phyloP scores from a whole-genome alignment of 2,797 vertebrate species.

The Xenentodon cancila region DNA sequence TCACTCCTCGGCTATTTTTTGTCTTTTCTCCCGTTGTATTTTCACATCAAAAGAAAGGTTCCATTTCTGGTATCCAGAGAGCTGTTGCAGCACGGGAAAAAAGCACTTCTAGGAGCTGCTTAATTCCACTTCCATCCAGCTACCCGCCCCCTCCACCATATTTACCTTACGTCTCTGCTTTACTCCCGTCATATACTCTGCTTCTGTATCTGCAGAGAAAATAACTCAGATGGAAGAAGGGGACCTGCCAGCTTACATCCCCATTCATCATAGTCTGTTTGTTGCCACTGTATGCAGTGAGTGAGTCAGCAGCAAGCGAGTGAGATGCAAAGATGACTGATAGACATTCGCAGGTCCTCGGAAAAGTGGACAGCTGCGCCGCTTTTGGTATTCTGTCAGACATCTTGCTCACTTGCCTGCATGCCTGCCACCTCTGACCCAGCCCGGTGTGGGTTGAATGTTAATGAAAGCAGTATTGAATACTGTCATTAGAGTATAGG shows the following conservation, averaged over 20 bases:
- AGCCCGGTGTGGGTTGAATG: slow-evolving; percentile 50
- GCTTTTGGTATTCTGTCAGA: slow-evolving; percentile 67
- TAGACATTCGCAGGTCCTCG: slow-evolving; percentile 44
- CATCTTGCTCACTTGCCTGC: slow-evolving; percentile 51
- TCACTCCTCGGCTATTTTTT: slow-evolving; percentile 55
- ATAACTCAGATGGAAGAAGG: slow-evolving; percentile 61
- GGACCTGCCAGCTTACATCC: slow-evolving; percentile 58
- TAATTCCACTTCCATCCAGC: slow-evolving; percentile 43
- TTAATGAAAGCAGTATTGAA: slow-evolving; percentile 51
- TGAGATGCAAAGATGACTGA: slow-evolving; percentile 45
- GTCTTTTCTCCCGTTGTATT: slow-evolving; percentile 41
- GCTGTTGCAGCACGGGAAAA: slow-evolving; percentile 32
- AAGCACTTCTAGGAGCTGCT: slow-evolving; percentile 43
- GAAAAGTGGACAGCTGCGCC: slow-evolving; percentile 63
- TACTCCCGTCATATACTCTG: slow-evolving; percentile 37
- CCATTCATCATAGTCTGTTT: slow-evolving; percentile 70
- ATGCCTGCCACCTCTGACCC: slow-evolving; percentile 64
- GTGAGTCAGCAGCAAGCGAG: slow-evolving; percentile 68
- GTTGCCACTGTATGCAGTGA: slow-evolving; percentile 50
- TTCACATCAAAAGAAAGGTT: slow-evolving; percentile 57
- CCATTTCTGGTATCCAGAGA: slow-evolving; percentile 47
- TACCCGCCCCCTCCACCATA: slow-evolving; percentile 26
- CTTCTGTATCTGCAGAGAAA: slow-evolving; percentile 60
- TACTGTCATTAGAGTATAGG: slow-evolving; percentile 49
- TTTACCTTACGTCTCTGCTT: slow-evolving; percentile 34